Evolutionary conservation across 2,888 invertebrate species (phyloP), one percentile per base, ranked within the genome.

Genomic region (Lasius platythorax): DNA sequence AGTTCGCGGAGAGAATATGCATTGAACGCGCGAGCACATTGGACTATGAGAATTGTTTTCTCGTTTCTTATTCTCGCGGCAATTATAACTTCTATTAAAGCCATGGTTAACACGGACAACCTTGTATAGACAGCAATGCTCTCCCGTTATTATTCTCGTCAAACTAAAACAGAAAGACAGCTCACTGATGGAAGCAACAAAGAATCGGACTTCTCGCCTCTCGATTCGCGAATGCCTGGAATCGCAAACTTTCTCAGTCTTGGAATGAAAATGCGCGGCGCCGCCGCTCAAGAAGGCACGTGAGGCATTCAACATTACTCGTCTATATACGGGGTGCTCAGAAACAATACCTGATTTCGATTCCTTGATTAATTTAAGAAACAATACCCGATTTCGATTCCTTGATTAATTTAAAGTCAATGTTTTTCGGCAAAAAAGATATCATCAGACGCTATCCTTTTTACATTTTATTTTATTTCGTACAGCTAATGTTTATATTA

Each of bases 231-330:
- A 66, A 76, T 53, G 23, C 12, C 28, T 28, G 53, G 40, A 15
- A 30, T 50, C 37, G 50, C 37, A 30, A 64, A 82, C 81, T 82
- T 82, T 82, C 81, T 82, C 81, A 73, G 72, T 12, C n/a, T 50
- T 40, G 74, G 63, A 74, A 75, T 82, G 64, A 50, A 82, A 82
- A 74, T 82, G 67, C 28, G 28, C 67, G 67, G 76, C 67, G 67
- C 33, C 66, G 66, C 46, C 66, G 28, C 37, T 40, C 53, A 53
- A 76, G 66, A 53, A 67, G 76, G 67, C 76, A 76, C 67, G 67
- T 66, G 53, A 40, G 67, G 67, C 18, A 67, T 76, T 76, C 76
- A 30, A 28, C 15, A 40, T 63, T 33, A 15, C 37, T 64, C 64
- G 23, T 76, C 33, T 66, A 53, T 50, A 50, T 53, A 76, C 37